Base-by-base conservation (phyloP, 2,888 invertebrate genomes). In the Molanna angustata region DNA sequence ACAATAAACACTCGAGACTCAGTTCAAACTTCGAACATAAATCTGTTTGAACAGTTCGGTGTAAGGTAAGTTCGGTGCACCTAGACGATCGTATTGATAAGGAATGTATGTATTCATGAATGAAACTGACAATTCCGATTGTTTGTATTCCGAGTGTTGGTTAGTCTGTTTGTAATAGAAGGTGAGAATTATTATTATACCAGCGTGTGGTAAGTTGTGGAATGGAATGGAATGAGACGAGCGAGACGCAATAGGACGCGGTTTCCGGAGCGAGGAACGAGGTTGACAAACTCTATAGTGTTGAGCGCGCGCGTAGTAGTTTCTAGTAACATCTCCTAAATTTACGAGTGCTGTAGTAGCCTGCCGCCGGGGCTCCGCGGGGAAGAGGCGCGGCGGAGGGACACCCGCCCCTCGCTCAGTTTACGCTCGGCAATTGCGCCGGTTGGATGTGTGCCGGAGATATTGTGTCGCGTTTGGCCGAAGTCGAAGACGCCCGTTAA, bases 301-400 rank as follows among this genome's bases (percentile, higher is more conserved):
- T 16, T n/a, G 46, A 43, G 47, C 43, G 27, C 46, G 49, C 49
- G 54, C 54, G 45, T 46, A 45, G 50, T 50, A 54, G 44, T 54
- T 54, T 49, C 54, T 54, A 49, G 54, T 54, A 50, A 54, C 49
- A 43, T 54, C 54, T 54, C 40, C 50, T 42, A 50, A 54, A 54
- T 54, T 54, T 54, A 54, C 54, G 54, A 54, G 49, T 47, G 53
- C 47, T 46, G 55, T 55, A 51, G 55, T 55, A 55, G 40, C 46
- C 40, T 46, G 40, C n/a, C 40, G 48, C 13, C 20, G 32, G 31
- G 46, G 20, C 42, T 33, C 9, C 39, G 42, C 37, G 16, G 52
- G 2, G 49, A 45, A 22, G 52, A 18, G 40, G 47, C 22, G 45
- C 18, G 42, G 49, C 37, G 50, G 40, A 37, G 51, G 41, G 42